These are phyloP conservation scores for Parascotia fuliginaria DNA, from an alignment of 2,888 invertebrate genomes.

Conservation along the genomic window DNA sequence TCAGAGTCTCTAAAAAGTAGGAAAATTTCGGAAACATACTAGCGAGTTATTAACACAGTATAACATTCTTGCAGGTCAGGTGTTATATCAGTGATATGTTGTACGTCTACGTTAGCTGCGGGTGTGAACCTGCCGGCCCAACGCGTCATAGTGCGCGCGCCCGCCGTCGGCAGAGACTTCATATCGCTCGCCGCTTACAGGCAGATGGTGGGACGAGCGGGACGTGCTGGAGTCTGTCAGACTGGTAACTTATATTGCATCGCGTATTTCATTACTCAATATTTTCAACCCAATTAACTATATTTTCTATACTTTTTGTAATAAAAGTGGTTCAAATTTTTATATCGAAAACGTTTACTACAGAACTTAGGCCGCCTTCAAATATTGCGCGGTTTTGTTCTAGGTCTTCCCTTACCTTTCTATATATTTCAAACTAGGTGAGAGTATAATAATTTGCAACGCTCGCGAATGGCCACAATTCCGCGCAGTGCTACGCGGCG, in stretches of 20 bases:
- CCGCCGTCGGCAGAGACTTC: slow-evolving; percentile 91
- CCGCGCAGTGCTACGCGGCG: slow-evolving; percentile 49
- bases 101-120: slow-evolving; percentile 98
- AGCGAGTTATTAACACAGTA: too few relatives aligned
- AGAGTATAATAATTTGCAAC: slow-evolving; percentile 93
- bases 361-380: too few relatives aligned
- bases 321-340: too few relatives aligned
- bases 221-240: slow-evolving; percentile 94
- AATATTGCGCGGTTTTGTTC: too few relatives aligned
- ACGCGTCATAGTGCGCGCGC: slow-evolving; percentile 94
- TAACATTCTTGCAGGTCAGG: too few relatives aligned
- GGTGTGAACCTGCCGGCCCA: slow-evolving; percentile 98
- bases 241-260: slow-evolving; percentile 74
- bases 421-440: slow-evolving; percentile 75
- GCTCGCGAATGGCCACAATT: slow-evolving; percentile 61
- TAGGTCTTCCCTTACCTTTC: too few relatives aligned
- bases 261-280: too few relatives aligned
- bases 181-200: slow-evolving; percentile 93
- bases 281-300: too few relatives aligned
- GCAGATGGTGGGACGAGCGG: slow-evolving; percentile 98
- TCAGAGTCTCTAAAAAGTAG: too few relatives aligned
- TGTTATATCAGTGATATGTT: slow-evolving; percentile 94
- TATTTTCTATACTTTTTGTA: too few relatives aligned
- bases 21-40: too few relatives aligned
- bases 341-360: too few relatives aligned